Base-by-base conservation (phyloP, 2,113 vertebrate genomes). In the Willisornis vidua region DNA sequence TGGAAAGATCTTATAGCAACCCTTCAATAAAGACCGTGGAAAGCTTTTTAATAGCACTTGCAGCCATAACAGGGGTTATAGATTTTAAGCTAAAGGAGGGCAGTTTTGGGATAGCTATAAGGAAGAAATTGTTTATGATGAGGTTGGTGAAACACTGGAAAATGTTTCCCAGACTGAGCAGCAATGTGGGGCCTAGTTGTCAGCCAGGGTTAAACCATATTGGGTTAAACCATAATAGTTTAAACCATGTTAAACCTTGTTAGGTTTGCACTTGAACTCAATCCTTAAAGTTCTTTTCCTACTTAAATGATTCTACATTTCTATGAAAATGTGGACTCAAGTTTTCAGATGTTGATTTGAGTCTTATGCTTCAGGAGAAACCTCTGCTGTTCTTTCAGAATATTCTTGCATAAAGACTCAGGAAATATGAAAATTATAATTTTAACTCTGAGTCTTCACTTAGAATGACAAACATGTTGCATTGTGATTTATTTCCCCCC, bases 141-240 rank as follows among this genome's bases (percentile, higher is more conserved):
- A 39, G 12, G 33, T 33, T 33, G 22, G 14, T 78, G 46, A n/a
- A 71, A 48, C 49, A 55, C n/a, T 48, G 39, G 19, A 48, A 79
- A 39, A 35, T 0, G 0, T 39, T 55, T 63, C n/a, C 41, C 10
- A 41, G 57, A 48, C 5, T 19, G 6, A 41, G 48, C 3, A 12
- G 15, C 8, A 48, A 15, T 41, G 15, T n/a, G 19, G 19, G 15
- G 16, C 10, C 48, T 48, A 17, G 8, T 29, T 71, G 8, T n/a
- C 29, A 63, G 16, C 41, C 48, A 16, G 2, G 17, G 3, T 55
- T 55, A 55, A 71, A 28, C 29, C 5, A 11, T 46, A 23, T 43
- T 43, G 41, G 41, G 41, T 43, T 43, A 43, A 43, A 43, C 41
- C 41, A 43, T 43, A 43, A 15, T 43, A 43, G 41, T 43, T 43